Evolutionary conservation across 2,888 invertebrate genomes (phyloP).

Genomic region (Eupithecia inturbata): DNA sequence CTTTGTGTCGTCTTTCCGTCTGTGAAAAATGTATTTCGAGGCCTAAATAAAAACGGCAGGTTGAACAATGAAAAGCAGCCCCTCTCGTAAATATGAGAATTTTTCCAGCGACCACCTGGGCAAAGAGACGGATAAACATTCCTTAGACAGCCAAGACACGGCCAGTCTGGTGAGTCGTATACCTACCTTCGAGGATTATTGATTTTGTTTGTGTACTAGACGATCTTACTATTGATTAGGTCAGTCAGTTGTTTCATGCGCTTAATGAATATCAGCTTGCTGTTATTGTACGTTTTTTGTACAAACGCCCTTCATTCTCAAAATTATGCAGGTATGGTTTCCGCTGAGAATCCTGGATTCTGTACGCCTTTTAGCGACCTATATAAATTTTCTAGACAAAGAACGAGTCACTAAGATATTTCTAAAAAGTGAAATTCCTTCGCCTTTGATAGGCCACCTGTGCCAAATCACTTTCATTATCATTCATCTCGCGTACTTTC

Average conservation of each 20-base stretch:
- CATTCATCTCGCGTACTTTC: slow-evolving; percentile 38
- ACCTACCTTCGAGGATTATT: slow-evolving; percentile 51
- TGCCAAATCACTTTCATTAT: slow-evolving; percentile 38
- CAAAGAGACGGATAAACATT: slow-evolving; percentile 80
- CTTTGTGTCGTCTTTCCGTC: slow-evolving; percentile 65
- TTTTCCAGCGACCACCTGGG: slow-evolving; percentile 77
- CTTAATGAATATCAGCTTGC: slow-evolving; percentile 23
- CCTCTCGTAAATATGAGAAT: slow-evolving; percentile 80
- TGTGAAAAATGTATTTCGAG: slow-evolving; percentile 73
- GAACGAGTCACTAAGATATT: slow-evolving; percentile 10
- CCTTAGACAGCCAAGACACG: slow-evolving; percentile 81
- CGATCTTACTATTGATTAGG: slow-evolving; percentile 71
- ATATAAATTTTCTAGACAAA: slow-evolving; percentile 53
- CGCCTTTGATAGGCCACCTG: slow-evolving; percentile 7
- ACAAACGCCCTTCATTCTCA: neutral
- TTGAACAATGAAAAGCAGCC: slow-evolving; percentile 82
- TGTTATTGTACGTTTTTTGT: slow-evolving; percentile 2
- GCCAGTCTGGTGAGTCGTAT: slow-evolving; percentile 79
- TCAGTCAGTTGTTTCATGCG: slow-evolving; percentile 48
- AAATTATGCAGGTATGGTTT: neutral
- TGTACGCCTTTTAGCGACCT: slow-evolving; percentile 49
- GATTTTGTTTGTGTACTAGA: slow-evolving; percentile 44
- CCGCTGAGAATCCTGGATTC: neutral
- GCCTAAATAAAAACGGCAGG: slow-evolving; percentile 62
- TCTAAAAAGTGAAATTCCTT: slow-evolving; percentile 9